These are phyloP conservation scores for Listrodromus nycthemerus DNA, from an alignment of 2,888 invertebrate species.

Conservation along the genomic window DNA sequence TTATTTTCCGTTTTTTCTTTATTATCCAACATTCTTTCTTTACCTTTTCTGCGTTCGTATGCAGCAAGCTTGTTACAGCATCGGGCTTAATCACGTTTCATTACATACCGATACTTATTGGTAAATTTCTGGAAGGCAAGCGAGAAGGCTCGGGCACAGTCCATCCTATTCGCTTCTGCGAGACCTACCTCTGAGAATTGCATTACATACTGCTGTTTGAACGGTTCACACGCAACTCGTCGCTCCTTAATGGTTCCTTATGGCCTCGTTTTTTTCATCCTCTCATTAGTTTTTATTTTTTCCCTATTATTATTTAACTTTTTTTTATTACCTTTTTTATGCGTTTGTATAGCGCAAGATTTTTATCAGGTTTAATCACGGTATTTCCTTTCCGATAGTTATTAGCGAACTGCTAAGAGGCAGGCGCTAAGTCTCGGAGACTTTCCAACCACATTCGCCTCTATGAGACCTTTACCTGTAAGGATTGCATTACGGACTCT, in stretches of 20 bases:
- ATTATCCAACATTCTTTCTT: not conserved
- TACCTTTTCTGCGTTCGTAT: not conserved
- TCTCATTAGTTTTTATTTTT: not conserved
- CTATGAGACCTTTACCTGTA: conserved; percentile 36
- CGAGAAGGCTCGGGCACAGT: conserved; percentile 19
- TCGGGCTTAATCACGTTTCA: conserved; percentile 15
- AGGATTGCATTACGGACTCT: conserved; percentile 52
- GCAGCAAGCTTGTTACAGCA: not conserved
- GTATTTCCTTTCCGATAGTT: conserved; percentile 18
- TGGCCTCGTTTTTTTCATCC: not conserved
- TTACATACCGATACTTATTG: conserved; percentile 13
- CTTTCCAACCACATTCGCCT: not conserved
- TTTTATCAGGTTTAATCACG: conserved; percentile 17
- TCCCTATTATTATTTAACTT: too few relatives aligned
- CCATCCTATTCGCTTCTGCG: conserved; percentile 7
- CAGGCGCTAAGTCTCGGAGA: conserved; percentile 37
- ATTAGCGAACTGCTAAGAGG: conserved; percentile 30
- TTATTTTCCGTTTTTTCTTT: too few relatives aligned
- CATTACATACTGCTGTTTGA: conserved; percentile 46
- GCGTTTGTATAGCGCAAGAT: not conserved
- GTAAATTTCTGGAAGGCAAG: conserved; percentile 36
- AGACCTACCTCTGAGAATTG: conserved; percentile 35
- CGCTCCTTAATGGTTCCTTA: conserved; percentile 48
- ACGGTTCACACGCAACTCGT: conserved; percentile 49
- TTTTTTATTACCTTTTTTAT: not conserved